Evolutionary conservation across 1,140 invertebrate genomes (phyloP), one percentile per base, ranked within the genome.

Genomic region (Ditylenchus dipsaci): DNA sequence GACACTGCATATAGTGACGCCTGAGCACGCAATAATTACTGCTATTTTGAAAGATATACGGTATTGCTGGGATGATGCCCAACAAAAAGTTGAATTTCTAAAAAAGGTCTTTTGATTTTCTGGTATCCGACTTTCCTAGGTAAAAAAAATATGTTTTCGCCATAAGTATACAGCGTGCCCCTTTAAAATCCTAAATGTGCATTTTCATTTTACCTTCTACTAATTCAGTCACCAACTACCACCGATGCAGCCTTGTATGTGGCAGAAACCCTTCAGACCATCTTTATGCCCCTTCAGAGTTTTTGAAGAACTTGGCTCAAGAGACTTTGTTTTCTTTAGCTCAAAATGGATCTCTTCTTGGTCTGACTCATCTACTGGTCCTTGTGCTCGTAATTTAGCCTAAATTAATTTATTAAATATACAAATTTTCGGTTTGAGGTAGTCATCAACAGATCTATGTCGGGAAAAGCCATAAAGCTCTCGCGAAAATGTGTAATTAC

Each of bases 321-420:
- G 79, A 81, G 63, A 81, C 81, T 9, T 65, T 81, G 15, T 82
- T 76, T 60, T 81, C 79, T 1, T 63, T 81, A 11, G 79, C 79
- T n/a, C 79, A 81, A 53, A 81, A 81, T 61, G 79, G 79, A 33
- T 81, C 29, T 68, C 71, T 80, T 1, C 73, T 79, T 19, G 78
- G 78, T 7, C 64, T 80, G 1, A 80, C 77, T 27, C 80, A 81
- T 67, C 58, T 80, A 15, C 65, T 80, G 21, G 72, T 80, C 1
- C 69, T 80, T 19, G 78, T 83, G 19, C 60, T 83, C 23, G 26
- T 43, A n/a, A 43, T 3, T 7, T 8, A 21, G 21, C 9, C 42
- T 15, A 59, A 62, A 67, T 21, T 21, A 73, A 33, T 1, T 38
- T n/a, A 43, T 73, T 30, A 8, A 74, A 17, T 27, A 42, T 0